These are phyloP conservation scores for Smithornis capensis DNA, from an alignment of 2,113 vertebrate genomes.

Conservation along the genomic window DNA sequence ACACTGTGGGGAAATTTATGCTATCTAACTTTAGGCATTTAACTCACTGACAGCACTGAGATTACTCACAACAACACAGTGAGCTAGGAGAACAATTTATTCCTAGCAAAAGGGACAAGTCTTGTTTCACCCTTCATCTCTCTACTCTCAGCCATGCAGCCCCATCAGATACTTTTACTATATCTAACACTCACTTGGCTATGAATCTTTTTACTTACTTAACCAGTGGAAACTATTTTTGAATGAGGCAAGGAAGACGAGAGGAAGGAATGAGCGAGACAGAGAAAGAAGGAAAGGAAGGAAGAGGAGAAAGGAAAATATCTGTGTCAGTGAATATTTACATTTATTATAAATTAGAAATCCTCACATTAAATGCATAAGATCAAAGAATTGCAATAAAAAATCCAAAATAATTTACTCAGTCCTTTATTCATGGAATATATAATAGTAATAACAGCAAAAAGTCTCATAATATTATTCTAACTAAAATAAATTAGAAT, in stretches of 20 bases:
- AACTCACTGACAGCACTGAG: not conserved
- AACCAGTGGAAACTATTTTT: not conserved
- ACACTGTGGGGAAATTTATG: not conserved
- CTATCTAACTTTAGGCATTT: not conserved
- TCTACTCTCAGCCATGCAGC: not conserved
- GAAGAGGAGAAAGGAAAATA: not conserved
- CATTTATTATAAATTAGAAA: not conserved
- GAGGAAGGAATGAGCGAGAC: not conserved
- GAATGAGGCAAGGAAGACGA: not conserved
- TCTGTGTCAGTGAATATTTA: not conserved
- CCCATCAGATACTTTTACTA: not conserved
- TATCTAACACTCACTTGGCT: not conserved
- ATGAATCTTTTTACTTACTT: not conserved
- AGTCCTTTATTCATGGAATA: not conserved
- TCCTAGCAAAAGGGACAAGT: not conserved
- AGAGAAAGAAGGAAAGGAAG: not conserved
- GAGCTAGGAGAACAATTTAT: not conserved
- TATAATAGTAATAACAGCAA: not conserved
- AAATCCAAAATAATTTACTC: not conserved
- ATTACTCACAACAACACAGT: accelerated
- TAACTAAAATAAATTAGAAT: not conserved
- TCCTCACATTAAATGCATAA: not conserved
- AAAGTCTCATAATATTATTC: not conserved
- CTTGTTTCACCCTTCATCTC: not conserved
- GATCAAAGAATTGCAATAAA: not conserved